A percentile compares a stretch with the other conserved stretches of the same genome.
phyloP scores from a whole-genome alignment of 2,113 vertebrate species.

The Vulpes lagopus region DNA sequence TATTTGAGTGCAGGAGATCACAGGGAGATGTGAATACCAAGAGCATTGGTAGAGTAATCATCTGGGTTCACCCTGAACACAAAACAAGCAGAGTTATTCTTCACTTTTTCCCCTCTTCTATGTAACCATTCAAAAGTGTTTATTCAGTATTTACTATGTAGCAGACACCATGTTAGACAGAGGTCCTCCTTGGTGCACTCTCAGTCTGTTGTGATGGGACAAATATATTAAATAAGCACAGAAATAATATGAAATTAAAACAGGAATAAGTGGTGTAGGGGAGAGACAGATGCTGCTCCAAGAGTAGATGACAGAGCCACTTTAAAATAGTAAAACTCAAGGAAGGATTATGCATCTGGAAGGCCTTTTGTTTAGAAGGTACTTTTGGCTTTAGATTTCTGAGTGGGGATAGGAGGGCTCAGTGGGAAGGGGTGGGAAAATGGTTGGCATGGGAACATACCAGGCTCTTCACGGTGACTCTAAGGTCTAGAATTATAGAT shows the following conservation, averaged over 20 bases:
- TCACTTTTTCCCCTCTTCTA: neutral
- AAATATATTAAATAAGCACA: neutral
- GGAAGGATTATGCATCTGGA: neutral
- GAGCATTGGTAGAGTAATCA: neutral
- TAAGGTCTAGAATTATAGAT: neutral
- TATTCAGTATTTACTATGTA: neutral
- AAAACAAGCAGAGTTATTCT: neutral
- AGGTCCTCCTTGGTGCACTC: neutral
- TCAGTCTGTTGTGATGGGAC: neutral
- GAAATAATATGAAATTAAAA: neutral
- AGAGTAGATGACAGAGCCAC: neutral
- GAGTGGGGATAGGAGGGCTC: neutral
- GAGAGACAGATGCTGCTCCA: neutral
- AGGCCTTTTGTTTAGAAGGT: neutral
- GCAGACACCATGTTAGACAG: neutral
- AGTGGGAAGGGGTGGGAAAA: neutral
- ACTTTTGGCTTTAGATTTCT: neutral
- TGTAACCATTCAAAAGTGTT: neutral
- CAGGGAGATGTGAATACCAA: neutral
- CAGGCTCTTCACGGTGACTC: neutral
- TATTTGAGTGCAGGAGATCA: neutral
- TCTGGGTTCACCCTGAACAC: neutral
- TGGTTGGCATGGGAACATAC: fast-evolving
- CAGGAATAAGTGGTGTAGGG: neutral
- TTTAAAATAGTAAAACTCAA: neutral